Evolutionary conservation across 2,797 vertebrate species (phyloP).

Genomic region (Pogoniulus pusillus): DNA sequence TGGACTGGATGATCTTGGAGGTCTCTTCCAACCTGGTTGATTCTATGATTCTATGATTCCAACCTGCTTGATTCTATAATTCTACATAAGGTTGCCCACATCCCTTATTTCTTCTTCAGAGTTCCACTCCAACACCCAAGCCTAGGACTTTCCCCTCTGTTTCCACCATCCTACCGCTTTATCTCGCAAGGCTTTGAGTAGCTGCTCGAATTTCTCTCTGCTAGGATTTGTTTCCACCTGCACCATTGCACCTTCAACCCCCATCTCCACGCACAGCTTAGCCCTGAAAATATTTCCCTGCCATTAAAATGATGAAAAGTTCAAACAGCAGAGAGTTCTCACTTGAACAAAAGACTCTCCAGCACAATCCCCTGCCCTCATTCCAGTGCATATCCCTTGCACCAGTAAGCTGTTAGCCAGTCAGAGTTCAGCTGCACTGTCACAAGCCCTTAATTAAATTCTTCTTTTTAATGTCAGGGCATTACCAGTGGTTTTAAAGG

Average conservation of each 20-base stretch:
- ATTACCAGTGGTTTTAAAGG: constrained; percentile 44
- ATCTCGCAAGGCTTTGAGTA: not conserved
- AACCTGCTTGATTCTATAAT: too few relatives aligned
- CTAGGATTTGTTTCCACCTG: not conserved
- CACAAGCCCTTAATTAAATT: constrained; percentile 64
- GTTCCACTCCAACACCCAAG: not conserved
- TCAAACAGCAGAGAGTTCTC: constrained; percentile 3
- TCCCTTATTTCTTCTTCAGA: not conserved
- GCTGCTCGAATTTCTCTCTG: not conserved
- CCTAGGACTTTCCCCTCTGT: not conserved
- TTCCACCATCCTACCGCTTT: not conserved
- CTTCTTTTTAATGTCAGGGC: constrained; percentile 62
- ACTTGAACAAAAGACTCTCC: not conserved
- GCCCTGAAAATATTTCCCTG: not conserved
- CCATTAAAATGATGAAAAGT: constrained; percentile 6
- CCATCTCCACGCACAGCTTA: not conserved
- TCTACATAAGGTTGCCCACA: too few relatives aligned
- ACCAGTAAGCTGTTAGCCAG: constrained; percentile 31
- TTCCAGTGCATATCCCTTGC: not conserved
- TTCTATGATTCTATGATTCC: too few relatives aligned
- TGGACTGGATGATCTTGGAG: too few relatives aligned
- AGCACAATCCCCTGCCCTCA: not conserved
- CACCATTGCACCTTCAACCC: not conserved
- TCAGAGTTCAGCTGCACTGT: constrained; percentile 45
- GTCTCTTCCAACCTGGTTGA: too few relatives aligned